Conservation (phyloP, 2,888 invertebrate species). For the Polymixis flavicincta region DNA sequence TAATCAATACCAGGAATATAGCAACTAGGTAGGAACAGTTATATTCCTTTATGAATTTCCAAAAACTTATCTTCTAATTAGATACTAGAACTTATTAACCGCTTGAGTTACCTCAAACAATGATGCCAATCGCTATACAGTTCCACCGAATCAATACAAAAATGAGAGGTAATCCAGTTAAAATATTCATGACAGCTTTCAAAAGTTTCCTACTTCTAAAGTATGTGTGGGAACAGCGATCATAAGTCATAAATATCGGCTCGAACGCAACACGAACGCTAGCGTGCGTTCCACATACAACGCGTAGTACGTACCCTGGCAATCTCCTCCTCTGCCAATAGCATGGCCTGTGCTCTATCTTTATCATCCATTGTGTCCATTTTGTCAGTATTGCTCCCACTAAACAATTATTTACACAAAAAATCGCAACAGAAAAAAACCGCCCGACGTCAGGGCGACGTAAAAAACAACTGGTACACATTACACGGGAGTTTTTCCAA, state of each 20-base stretch:
- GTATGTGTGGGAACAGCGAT: slow-evolving; percentile 57
- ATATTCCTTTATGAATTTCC: background rate
- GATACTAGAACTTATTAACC: background rate
- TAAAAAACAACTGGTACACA: slow-evolving; percentile 89
- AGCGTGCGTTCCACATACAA: slow-evolving; percentile 61
- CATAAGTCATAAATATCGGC: slow-evolving; percentile 52
- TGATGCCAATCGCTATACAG: background rate
- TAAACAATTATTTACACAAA: slow-evolving; percentile 66
- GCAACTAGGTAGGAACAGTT: background rate
- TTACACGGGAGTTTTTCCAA: slow-evolving; percentile 84
- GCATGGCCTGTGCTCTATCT: slow-evolving; percentile 77
- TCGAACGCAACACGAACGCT: slow-evolving; percentile 54
- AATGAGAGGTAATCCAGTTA: slow-evolving; percentile 43
- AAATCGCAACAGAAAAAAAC: slow-evolving; percentile 76
- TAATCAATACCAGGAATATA: background rate
- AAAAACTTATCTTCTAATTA: background rate
- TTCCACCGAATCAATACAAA: slow-evolving; percentile 8
- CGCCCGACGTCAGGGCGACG: slow-evolving; percentile 84
- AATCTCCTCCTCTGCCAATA: slow-evolving; percentile 86
- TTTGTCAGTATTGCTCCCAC: slow-evolving; percentile 69
- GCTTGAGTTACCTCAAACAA: slow-evolving; percentile 6
- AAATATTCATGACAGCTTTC: slow-evolving; percentile 50
- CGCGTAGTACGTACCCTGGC: slow-evolving; percentile 75
- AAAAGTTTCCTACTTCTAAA: slow-evolving; percentile 56
- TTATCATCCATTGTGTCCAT: slow-evolving; percentile 75